Base-by-base conservation (phyloP, 2,797 vertebrate species). In the Semotilus atromaculatus region DNA sequence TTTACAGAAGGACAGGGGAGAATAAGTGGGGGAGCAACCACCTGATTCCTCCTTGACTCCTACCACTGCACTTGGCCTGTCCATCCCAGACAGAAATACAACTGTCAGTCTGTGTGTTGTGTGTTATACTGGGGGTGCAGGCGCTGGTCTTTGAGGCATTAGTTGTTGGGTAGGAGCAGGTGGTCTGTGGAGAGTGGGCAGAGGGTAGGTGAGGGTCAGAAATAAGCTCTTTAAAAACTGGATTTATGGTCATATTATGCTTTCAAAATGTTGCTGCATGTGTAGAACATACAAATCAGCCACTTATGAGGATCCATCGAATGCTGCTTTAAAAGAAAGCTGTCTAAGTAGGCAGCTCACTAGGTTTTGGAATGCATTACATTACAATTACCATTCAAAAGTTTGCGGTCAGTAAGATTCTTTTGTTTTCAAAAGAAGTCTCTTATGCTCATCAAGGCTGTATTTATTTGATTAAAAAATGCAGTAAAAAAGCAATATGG, bases 131-230 rank as follows among this genome's bases (percentile, higher is more conserved):
- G 95, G 95, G 4, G 95, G 95, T 8, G 91, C 88, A 1, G 95
- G 95, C 64, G 95, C 93, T 4, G 94, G 89, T 95, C 95, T 94
- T 90, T 94, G 95, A 94, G 95, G 95, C 93, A 95, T 88, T 80
- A 93, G 93, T 67, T 94, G 93, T 23, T 90, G 88, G 38, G 88
- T 87, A 90, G 93, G 87, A 85, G 90, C 86, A 23, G 92, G 92
- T 88, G 95, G 95, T 29, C 95, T 95, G 86, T 74, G 16, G 62
- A 40, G 55, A 67, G 43, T 19, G 74, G 66, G 58, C n/a, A 87
- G 1, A 83, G n/a, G 48, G 23, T 9, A 51, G 73, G n/a, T 21
- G 26, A 16, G 3, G 21, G 53, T 40, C 53, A 81, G 19, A 43
- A 29, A 19, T 29, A 23, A 38, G 11, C 34, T 29, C 62, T 62